phyloP scores from a whole-genome alignment of 2,888 invertebrate genomes.

The Drosophila anomalipes region DNA sequence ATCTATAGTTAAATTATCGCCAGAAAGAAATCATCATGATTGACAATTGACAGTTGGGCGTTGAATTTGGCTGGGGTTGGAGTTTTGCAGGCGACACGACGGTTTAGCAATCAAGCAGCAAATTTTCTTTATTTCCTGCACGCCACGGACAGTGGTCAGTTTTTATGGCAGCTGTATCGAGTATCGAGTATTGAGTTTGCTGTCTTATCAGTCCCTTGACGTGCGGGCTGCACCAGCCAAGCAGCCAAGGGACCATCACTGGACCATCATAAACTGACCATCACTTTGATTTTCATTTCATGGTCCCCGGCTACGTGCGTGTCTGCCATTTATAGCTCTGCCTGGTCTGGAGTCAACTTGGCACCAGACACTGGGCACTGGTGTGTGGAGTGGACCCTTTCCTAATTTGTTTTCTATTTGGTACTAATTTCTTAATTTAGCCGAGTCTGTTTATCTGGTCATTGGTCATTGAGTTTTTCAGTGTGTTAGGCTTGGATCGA shows the following conservation, averaged over 20 bases:
- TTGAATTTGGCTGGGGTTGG: slow-evolving; percentile 20
- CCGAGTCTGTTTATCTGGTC: slow-evolving; percentile 46
- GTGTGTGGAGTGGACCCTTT: slow-evolving; percentile 55
- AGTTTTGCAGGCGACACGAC: slow-evolving; percentile 5
- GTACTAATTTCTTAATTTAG: slow-evolving; percentile 79
- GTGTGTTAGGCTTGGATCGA: slow-evolving; percentile 54
- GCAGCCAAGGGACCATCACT: slow-evolving; percentile 15
- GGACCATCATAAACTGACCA: slow-evolving; percentile 80
- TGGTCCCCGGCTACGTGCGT: slow-evolving; percentile 40
- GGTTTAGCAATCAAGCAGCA: slow-evolving; percentile 58
- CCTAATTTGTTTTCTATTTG: slow-evolving; percentile 82
- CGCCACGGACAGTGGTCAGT: slow-evolving; percentile 68
- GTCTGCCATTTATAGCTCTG: slow-evolving; percentile 49
- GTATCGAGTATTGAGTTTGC: slow-evolving; percentile 34
- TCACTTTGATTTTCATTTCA: slow-evolving; percentile 74
- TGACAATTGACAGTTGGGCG: slow-evolving; percentile 66
- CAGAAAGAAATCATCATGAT: slow-evolving; percentile 70
- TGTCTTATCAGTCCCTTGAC: slow-evolving; percentile 52
- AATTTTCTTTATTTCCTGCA: slow-evolving; percentile 66
- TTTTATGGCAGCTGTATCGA: slow-evolving; percentile 69
- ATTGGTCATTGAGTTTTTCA: slow-evolving; percentile 58
- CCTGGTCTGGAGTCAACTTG: slow-evolving; percentile 2
- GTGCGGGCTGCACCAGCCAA: slow-evolving; percentile 50
- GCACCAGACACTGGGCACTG: background rate
- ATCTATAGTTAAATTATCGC: slow-evolving; percentile 77